Conservation (phyloP, 1,140 invertebrate genomes). For the Magallana angulata region DNA sequence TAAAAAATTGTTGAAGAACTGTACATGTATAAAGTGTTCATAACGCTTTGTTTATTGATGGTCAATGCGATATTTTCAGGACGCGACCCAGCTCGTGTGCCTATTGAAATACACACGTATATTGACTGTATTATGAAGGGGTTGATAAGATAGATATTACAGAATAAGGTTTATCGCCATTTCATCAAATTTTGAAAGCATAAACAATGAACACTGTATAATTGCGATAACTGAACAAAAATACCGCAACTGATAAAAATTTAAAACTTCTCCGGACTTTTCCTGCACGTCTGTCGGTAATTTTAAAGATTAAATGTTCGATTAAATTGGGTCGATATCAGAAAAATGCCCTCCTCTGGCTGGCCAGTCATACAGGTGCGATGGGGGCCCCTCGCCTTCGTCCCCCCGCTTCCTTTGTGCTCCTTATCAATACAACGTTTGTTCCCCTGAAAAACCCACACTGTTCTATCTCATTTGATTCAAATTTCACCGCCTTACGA, state of each 20-base stretch:
- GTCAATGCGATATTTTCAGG: too few relatives aligned
- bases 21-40: too few relatives aligned
- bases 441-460: background rate
- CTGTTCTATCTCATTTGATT: too few relatives aligned
- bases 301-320: slow-evolving; percentile 7
- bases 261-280: background rate
- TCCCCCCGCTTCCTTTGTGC: background rate
- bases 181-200: slow-evolving; percentile 12
- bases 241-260: slow-evolving; percentile 13
- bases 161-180: background rate
- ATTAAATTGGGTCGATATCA: slow-evolving; percentile 1
- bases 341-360: slow-evolving; percentile 7
- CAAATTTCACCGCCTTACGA: too few relatives aligned
- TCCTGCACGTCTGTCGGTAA: slow-evolving; percentile 19
- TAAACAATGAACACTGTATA: background rate
- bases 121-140: too few relatives aligned
- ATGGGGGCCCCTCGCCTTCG: background rate
- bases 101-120: too few relatives aligned
- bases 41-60: too few relatives aligned
- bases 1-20: too few relatives aligned
- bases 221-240: slow-evolving; percentile 1
- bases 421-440: slow-evolving; percentile 6
- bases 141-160: too few relatives aligned
- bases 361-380: background rate
- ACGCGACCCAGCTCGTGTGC: too few relatives aligned